Conservation (phyloP, 2,797 vertebrate genomes). For the Hippopotamyrus pictus region DNA sequence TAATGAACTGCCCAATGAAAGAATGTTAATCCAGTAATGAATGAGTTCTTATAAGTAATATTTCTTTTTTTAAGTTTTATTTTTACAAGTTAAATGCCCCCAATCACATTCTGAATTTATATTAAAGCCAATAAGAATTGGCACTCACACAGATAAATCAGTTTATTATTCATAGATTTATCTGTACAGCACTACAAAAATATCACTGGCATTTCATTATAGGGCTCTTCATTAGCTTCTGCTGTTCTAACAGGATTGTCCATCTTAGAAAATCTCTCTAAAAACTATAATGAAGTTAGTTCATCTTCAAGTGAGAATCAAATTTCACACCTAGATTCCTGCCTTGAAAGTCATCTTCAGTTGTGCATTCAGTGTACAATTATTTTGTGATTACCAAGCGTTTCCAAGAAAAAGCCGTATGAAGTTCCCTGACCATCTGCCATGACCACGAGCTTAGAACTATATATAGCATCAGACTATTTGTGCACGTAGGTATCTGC, state of each 20-base stretch:
- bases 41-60: neutral
- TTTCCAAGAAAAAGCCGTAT: neutral
- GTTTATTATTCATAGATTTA: neutral
- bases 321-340: neutral
- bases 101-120: neutral
- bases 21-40: neutral
- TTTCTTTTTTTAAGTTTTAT: neutral
- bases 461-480: neutral
- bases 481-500: neutral
- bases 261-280: neutral
- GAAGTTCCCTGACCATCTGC: neutral
- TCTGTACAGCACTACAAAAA: neutral
- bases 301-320: neutral
- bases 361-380: neutral
- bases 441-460: neutral
- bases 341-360: slow-evolving; percentile 1
- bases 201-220: neutral
- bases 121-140: neutral
- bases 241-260: neutral
- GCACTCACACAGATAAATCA: neutral
- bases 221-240: neutral
- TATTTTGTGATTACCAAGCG: neutral
- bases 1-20: neutral
- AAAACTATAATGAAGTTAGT: neutral
- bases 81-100: neutral